Evolutionary conservation across 35 echinoderm and acorn worm genomes (phyloP).

Genomic region (Chiridota heheva): DNA sequence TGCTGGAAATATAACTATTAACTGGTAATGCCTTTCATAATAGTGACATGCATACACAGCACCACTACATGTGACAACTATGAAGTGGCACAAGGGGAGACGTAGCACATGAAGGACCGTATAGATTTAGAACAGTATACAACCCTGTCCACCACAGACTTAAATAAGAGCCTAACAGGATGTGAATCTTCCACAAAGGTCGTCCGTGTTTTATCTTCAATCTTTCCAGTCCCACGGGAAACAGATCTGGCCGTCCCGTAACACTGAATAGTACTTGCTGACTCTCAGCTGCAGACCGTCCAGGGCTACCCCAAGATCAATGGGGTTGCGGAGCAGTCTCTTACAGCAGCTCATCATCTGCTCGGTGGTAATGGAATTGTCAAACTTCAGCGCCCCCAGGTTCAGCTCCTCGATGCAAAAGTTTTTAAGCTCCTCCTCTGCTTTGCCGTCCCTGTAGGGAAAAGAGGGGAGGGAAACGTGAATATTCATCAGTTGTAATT

Average conservation of each 20-base stretch:
- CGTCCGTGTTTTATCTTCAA: neutral
- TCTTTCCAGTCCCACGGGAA: conserved; percentile 65
- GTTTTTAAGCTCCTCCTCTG: conserved; percentile 22
- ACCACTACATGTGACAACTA: too few relatives aligned
- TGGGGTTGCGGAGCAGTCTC: conserved; percentile 20
- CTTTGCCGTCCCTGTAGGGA: conserved; percentile 32
- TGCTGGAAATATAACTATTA: too few relatives aligned
- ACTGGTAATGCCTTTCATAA: too few relatives aligned
- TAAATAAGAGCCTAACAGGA: too few relatives aligned
- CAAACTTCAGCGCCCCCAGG: conserved; percentile 13
- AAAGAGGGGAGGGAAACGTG: too few relatives aligned
- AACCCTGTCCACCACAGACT: too few relatives aligned
- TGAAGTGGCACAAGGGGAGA: too few relatives aligned
- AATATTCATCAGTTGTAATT: too few relatives aligned
- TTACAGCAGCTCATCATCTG: conserved; percentile 50
- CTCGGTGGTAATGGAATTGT: conserved; percentile 36
- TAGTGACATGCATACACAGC: too few relatives aligned
- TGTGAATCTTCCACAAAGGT: too few relatives aligned
- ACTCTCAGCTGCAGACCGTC: conserved; percentile 25
- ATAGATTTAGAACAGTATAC: too few relatives aligned
- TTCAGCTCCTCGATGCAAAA: conserved; percentile 17
- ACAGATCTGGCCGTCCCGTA: conserved; percentile 55
- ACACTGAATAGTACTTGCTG: conserved; percentile 46
- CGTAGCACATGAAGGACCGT: too few relatives aligned
- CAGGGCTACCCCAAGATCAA: conserved; percentile 16